Conservation (phyloP, 2,888 invertebrate species). For the Cantharis lateralis region DNA sequence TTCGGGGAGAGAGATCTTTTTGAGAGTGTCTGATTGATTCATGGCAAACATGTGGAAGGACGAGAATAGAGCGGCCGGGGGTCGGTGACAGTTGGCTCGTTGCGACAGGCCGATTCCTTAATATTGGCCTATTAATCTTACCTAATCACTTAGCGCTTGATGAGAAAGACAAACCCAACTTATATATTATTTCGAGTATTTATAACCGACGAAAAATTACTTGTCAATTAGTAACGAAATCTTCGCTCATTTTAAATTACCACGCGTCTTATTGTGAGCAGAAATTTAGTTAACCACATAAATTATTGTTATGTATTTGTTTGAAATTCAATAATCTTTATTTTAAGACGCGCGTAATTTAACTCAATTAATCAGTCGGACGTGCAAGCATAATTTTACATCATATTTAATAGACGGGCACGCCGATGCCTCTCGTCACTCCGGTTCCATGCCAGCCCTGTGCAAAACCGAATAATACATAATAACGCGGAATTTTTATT, state of each 20-base stretch:
- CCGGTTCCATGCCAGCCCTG: not conserved
- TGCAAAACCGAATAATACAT: not conserved
- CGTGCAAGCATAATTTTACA: not conserved
- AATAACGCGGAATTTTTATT: not conserved
- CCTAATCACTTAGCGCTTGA: constrained; percentile 37
- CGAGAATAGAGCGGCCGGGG: constrained; percentile 37
- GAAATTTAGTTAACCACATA: not conserved
- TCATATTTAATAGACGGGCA: not conserved
- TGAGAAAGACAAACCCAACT: constrained; percentile 32
- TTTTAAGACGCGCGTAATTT: not conserved
- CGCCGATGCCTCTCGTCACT: not conserved
- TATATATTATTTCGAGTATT: constrained; percentile 28
- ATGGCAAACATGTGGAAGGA: constrained; percentile 53
- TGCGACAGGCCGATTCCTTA: constrained; percentile 37
- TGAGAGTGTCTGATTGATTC: constrained; percentile 52
- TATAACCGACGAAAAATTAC: constrained; percentile 36
- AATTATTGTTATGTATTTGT: not conserved
- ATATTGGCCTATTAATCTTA: constrained; percentile 43
- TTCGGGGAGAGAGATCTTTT: constrained; percentile 38
- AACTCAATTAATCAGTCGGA: not conserved
- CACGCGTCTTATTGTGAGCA: not conserved
- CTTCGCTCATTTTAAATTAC: not conserved
- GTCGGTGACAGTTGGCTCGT: constrained; percentile 39
- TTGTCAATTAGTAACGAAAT: constrained; percentile 32
- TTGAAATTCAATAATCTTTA: not conserved